Evolutionary conservation across 2,888 invertebrate genomes (phyloP), one percentile per base, ranked within the genome.

Genomic region (Orthosia gracilis): DNA sequence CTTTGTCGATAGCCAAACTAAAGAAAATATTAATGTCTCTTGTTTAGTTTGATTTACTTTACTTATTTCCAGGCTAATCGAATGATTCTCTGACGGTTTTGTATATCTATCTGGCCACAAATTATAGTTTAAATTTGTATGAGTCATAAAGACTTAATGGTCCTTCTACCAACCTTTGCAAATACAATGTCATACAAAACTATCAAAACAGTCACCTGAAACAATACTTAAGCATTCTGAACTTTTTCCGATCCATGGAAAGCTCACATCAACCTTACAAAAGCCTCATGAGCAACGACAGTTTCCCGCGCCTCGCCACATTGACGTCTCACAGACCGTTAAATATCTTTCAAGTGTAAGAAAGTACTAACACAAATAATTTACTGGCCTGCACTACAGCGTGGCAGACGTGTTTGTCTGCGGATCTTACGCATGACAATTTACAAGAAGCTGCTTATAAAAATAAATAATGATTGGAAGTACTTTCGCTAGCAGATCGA

Each of bases 331-430:
- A 57, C 66, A 40, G 57, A 72, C 78, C 70, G 63, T 55, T 9
- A 9, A 40, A 40, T 40, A 69, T 64, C 67, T 31, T 13, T 82
- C 61, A 78, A 82, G 78, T 61, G 70, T 61, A 61, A 61, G 82
- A 82, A 82, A 82, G 82, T 78, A 72, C n/a, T 11, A 57, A 80
- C 15, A 54, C 65, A 81, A 82, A 72, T 45, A 78, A 66, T 70
- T 23, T 31, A 47, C 26, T 55, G 49, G 54, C 40, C 49, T 57
- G 55, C 68, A 55, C 15, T 15, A 58, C 55, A 55, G 77, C 69
- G 58, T 54, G 1, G 66, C 31, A 31, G 62, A 52, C 67, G 18
- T 73, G 71, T 74, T 82, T 82, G 70, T 68, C 4, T 23, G 55
- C 59, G 54, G 47, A 74, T 62, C 71, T 82, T 82, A 78, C 57